Evolutionary conservation across 64 coral and sea anemone species (phyloP), one percentile per base, ranked within the genome.

Genomic region (Platygyra sinensis): DNA sequence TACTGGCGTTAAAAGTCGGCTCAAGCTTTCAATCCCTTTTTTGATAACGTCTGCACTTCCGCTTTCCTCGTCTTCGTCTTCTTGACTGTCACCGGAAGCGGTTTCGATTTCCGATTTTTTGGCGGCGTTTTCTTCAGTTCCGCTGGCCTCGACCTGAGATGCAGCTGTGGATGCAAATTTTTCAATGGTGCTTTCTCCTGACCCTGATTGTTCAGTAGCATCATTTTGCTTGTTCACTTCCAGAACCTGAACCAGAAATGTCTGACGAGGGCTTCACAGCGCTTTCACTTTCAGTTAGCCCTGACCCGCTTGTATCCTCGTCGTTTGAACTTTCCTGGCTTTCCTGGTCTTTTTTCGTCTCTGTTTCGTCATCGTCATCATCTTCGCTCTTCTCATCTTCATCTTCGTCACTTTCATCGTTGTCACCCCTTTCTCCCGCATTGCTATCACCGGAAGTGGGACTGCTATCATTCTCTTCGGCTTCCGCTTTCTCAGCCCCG

Each of bases 21-120:
- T 97, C 76, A 97, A 84, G 72, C 95, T 97, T 65, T 97, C 95
- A 46, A 97, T 94, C 59, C 95, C 95, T 18, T 97, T 97, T 5
- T 92, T 77, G 54, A 97, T 97, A 8, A 85, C 92, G 13, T 97
- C 95, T 0, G 95, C 83, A 28, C 95, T 97, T 2, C 95, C 92
- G 62, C 80, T 91, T 12, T 94, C 91, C 5, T 96, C 78, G 50
- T 92, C 73, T 15, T 89, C 92, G 10, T 61, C 46, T n/a, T n/a
- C n/a, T 39, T 94, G 60, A 14, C 36, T 82, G 31, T 79, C 88
- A 38, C 77, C 92, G 16, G 78, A 84, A 18, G 67, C 38, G 28
- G 63, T 19, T 57, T 42, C 64, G 22, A 85, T 83, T 30, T 91
- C 78, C 4, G 89, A 91, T 52, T 91, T 91, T 60, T 84, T 91